phyloP scores from a whole-genome alignment of 2,888 invertebrate species.

The Lasioglossum morio region DNA sequence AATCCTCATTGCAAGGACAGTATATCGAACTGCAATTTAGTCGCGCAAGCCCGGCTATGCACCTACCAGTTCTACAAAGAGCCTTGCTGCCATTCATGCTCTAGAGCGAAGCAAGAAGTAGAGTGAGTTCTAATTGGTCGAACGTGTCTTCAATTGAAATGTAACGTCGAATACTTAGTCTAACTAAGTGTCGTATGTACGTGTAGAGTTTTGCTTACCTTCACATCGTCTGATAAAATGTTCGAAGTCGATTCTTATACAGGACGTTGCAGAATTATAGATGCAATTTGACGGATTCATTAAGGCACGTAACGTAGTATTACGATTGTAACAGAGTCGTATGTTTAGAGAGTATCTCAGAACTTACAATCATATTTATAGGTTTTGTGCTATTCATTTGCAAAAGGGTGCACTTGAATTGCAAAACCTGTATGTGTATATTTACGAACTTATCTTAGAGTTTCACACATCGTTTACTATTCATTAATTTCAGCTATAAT shows the following conservation, averaged over 20 bases:
- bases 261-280: conserved; percentile 12
- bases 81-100: conserved; percentile 91
- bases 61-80: conserved; percentile 93
- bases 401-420: too few species aligned
- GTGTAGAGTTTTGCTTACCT: conserved; percentile 36
- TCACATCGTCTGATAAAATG: conserved; percentile 42
- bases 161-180: conserved; percentile 17
- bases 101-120: conserved; percentile 60
- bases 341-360: not conserved
- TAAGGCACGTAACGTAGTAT: not conserved
- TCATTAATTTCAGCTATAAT: not conserved
- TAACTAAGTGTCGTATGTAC: conserved; percentile 19
- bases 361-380: not conserved
- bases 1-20: conserved; percentile 88
- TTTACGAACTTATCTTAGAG: not conserved
- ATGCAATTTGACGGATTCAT: not conserved
- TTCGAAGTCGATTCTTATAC: conserved; percentile 21
- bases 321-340: not conserved
- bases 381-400: too few species aligned
- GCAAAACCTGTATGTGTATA: not conserved
- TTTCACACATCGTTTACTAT: not conserved
- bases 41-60: conserved; percentile 94
- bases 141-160: conserved; percentile 9
- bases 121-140: conserved; percentile 46
- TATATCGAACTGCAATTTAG: conserved; percentile 91